Evolutionary conservation across 30 jellyfish, hydroid and myxozoan species (phyloP).

Genomic region (Chrysaora quinquecirrha): DNA sequence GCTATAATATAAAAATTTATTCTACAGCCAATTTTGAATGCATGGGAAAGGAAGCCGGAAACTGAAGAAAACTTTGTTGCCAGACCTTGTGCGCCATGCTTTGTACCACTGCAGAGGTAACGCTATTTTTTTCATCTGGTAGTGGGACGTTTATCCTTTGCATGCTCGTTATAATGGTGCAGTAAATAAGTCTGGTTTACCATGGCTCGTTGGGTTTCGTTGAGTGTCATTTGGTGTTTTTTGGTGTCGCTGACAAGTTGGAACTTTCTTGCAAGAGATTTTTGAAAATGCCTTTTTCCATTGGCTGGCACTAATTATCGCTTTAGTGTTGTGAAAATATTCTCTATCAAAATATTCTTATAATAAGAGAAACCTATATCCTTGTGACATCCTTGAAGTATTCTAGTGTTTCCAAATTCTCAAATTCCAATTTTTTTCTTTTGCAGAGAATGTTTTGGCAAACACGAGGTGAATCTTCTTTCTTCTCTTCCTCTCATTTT

Average conservation of each 20-base stretch:
- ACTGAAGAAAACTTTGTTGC: conserved; percentile 31
- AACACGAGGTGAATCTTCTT: conserved; percentile 73
- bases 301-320: too few species aligned
- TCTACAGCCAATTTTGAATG: conserved; percentile 27
- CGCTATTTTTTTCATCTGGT: too few species aligned
- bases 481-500: background rate
- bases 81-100: conserved; percentile 77
- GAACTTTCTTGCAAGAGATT: too few species aligned
- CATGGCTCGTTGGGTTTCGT: too few species aligned
- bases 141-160: too few species aligned
- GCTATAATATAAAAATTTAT: too few species aligned
- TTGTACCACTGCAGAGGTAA: conserved; percentile 69
- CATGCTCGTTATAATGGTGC: too few species aligned
- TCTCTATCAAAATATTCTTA: background rate
- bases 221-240: too few species aligned
- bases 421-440: background rate
- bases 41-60: conserved; percentile 39
- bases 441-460: conserved; percentile 85
- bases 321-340: too few species aligned
- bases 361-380: background rate
- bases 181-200: too few species aligned
- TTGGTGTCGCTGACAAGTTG: too few species aligned
- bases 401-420: background rate
- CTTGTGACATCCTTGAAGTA: background rate
- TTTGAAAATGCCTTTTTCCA: too few species aligned